Conservation (phyloP, 2,797 vertebrate species). For the Spondyliosoma cantharus region DNA sequence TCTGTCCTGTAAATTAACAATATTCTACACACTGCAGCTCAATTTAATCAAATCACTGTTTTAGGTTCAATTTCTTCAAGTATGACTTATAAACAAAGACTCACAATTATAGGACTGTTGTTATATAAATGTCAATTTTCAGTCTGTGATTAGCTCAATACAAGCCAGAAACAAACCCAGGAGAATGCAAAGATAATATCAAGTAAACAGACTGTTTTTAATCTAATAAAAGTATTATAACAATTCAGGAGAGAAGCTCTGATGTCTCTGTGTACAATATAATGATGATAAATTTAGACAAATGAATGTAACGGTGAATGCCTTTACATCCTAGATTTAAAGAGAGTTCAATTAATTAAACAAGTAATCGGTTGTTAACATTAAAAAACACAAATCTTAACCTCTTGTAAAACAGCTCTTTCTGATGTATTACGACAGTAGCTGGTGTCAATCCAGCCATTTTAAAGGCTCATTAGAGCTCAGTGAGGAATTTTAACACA, state of each 20-base stretch:
- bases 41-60: not conserved
- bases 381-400: too few species aligned
- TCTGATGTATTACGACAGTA: not conserved
- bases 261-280: not conserved
- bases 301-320: not conserved
- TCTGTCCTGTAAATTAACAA: not conserved
- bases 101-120: fast-evolving
- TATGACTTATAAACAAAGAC: not conserved
- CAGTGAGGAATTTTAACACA: not conserved
- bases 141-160: not conserved
- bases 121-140: not conserved
- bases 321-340: not conserved
- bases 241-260: not conserved
- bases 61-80: not conserved
- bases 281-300: not conserved
- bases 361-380: not conserved
- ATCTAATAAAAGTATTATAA: not conserved
- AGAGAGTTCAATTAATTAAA: not conserved
- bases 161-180: not conserved
- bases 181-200: not conserved
- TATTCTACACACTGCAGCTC: not conserved
- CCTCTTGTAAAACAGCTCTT: too few species aligned
- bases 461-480: not conserved
- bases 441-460: not conserved
- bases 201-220: not conserved